phyloP scores from a whole-genome alignment of 2,113 vertebrate genomes.

The Cyanoderma ruficeps region DNA sequence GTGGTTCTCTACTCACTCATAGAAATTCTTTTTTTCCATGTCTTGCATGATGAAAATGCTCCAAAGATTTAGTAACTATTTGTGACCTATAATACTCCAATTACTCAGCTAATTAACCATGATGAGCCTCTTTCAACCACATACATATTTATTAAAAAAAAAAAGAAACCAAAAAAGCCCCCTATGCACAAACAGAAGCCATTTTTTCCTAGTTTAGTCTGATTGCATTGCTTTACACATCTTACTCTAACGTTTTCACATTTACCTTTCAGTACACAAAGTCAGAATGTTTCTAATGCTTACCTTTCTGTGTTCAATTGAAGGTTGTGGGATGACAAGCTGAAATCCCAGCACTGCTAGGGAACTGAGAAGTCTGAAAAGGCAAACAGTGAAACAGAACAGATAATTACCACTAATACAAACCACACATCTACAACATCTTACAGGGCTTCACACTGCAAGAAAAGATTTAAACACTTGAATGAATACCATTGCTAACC shows the following conservation, averaged over 20 bases:
- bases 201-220: neutral
- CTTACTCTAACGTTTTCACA: neutral
- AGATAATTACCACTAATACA: neutral
- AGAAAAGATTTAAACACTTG: neutral
- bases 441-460: neutral
- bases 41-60: neutral
- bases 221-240: neutral
- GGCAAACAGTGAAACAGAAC: conserved; percentile 18
- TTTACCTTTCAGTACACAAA: neutral
- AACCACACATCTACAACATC: neutral
- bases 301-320: conserved; percentile 89
- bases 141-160: neutral
- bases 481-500: neutral
- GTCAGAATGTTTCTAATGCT: neutral
- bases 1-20: neutral
- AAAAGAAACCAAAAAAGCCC: fast-evolving
- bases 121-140: neutral
- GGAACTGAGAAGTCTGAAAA: conserved; percentile 73
- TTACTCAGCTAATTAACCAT: neutral
- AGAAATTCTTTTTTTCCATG: neutral
- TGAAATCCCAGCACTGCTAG: conserved; percentile 79
- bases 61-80: neutral
- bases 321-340: conserved; percentile 77
- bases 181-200: neutral
- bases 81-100: neutral